Evolutionary conservation across 1,140 invertebrate species (phyloP).

Genomic region (Trachelipus rathkii): DNA sequence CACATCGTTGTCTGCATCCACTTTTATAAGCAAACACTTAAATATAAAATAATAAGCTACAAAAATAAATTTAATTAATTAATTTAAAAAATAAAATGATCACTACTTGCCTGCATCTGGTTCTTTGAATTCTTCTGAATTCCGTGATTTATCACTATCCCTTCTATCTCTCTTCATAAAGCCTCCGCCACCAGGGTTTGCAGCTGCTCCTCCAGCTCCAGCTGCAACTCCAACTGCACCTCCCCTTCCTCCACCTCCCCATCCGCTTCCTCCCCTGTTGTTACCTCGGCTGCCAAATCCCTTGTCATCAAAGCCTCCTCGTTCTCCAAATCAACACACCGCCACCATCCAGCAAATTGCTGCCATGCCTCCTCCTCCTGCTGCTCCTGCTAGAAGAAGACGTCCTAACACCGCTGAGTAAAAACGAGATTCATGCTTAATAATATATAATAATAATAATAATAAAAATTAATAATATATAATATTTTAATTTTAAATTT

Average conservation of each 20-base stretch:
- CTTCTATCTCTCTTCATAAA: constrained; percentile 39
- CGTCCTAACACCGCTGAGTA: no score
- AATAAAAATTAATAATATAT: no score
- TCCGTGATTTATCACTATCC: constrained; percentile 45
- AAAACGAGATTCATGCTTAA: no score
- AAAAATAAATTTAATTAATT: no score
- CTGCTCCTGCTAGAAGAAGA: no score
- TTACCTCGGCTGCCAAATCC: constrained; percentile 44
- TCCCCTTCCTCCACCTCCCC: constrained; percentile 35
- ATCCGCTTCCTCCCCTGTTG: constrained; percentile 35
- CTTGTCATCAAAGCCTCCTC: constrained; percentile 46
- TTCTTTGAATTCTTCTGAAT: constrained; percentile 55
- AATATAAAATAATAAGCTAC: no score
- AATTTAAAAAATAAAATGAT: background rate
- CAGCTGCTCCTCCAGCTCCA: background rate
- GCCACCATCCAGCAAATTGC: no score
- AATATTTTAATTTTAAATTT: no score
- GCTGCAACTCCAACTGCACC: constrained; percentile 27
- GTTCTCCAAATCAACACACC: constrained; percentile 37
- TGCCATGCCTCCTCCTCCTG: background rate
- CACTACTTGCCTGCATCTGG: constrained; percentile 50
- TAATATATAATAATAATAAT: no score
- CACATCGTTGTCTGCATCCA: no score
- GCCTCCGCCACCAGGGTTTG: constrained; percentile 25
- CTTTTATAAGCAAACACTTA: no score